Base-by-base conservation (phyloP, 2,113 vertebrate species). In the Anarrhichthys ocellatus region DNA sequence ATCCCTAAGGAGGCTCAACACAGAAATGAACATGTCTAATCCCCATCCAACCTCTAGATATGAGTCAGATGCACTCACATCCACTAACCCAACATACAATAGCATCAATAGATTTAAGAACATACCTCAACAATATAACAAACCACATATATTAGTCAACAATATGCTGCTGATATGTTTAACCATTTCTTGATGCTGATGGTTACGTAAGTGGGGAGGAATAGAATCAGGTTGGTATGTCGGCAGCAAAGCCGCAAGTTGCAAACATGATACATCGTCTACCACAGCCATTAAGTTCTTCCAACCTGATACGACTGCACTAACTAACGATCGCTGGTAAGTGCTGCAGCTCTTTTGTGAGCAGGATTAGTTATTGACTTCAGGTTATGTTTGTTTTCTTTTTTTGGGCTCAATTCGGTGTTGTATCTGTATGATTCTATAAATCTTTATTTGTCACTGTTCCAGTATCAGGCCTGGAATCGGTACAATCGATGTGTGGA, bases 401-500 rank as follows among this genome's bases (percentile, higher is more conserved):
- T 27, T 22, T 73, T 34, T 34, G n/a, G 65, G 3, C 40, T 72
- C 9, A 58, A 6, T 76, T 40, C 64, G 8, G 4, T 65, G 52
- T 48, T 20, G 10, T 59, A 40, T 69, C 17, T 42, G 14, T 29
- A 9, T 71, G 20, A 46, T 24, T 29, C 14, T 29, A 2, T 59
- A 65, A 44, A 56, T 74, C 8, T 8, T n/a, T 24, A 6, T 32
- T 44, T 40, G 27, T 40, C 66, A 32, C 32, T 58, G 34, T 59
- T 67, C 82, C 6, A 52, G 34, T 76, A 85, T 79, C 75, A 78
- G 50, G 63, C n/a, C 50, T 61, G 22, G 34, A 46, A 78, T 85
- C 46, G 34, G 18, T 32, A 2, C 24, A 46, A 78, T 67, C 79
- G 46, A 76, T 73, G 68, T 82, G 74, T 86, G 70, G 54, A 58